Percentiles rank a stretch among this genome's conserved stretches.
phyloP scores from a whole-genome alignment of 2,888 invertebrate genomes.

The Pristionchus mayeri region DNA sequence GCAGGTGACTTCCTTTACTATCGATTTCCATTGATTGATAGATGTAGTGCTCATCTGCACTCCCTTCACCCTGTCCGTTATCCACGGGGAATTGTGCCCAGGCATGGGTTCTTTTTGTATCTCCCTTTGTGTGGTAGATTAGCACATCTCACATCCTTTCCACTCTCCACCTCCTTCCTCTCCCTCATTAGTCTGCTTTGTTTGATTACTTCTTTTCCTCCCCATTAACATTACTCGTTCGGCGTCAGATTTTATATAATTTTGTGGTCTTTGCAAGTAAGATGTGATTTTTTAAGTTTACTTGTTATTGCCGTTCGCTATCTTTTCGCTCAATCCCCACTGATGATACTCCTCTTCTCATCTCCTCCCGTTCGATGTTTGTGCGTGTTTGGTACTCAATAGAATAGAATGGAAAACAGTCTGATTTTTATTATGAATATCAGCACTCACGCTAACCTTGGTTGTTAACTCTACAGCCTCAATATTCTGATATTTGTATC shows the following conservation, averaged over 20 bases:
- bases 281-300: background rate
- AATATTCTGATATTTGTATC: background rate
- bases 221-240: background rate
- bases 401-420: background rate
- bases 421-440: background rate
- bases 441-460: background rate
- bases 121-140: background rate
- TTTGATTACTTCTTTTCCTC: background rate
- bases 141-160: background rate
- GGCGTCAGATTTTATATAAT: background rate
- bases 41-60: background rate
- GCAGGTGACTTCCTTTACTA: slow-evolving; percentile 18
- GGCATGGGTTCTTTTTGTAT: background rate
- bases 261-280: background rate
- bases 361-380: slow-evolving; percentile 26
- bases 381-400: slow-evolving; percentile 2
- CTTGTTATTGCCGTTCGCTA: background rate
- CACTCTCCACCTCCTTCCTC: background rate
- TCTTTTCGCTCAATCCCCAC: slow-evolving; percentile 26
- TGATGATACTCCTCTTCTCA: background rate
- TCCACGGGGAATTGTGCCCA: background rate
- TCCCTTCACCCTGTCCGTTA: slow-evolving; percentile 19
- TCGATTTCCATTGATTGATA: background rate
- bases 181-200: background rate
- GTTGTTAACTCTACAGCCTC: background rate